Evolutionary conservation across 1,140 invertebrate species (phyloP).

Genomic region (Heterodera schachtii): DNA sequence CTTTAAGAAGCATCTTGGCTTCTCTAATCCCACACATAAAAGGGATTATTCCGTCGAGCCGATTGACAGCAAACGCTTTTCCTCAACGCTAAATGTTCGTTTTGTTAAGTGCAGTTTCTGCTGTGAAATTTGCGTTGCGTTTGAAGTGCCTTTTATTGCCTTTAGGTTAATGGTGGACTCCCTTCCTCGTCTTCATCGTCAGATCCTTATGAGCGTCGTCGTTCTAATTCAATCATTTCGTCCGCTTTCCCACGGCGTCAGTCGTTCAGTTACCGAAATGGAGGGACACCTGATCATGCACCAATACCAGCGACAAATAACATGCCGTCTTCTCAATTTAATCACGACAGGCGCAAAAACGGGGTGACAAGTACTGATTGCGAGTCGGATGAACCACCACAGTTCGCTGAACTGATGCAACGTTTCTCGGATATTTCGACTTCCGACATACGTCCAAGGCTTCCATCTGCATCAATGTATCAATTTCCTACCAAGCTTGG

Average conservation of each 20-base stretch:
- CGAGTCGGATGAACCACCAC: background rate
- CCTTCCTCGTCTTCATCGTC: conserved; percentile 7
- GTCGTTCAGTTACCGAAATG: background rate
- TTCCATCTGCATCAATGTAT: background rate
- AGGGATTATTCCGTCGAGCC: conserved; percentile 26
- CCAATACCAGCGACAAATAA: background rate
- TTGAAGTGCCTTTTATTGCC: background rate
- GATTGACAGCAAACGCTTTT: conserved; percentile 9
- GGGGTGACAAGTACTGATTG: background rate
- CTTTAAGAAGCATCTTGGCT: conserved; percentile 33
- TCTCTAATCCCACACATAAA: conserved; percentile 6
- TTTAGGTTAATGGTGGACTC: conserved; percentile 17
- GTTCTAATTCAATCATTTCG: conserved; percentile 2
- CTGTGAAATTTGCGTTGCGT: background rate
- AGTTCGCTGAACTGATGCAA: background rate
- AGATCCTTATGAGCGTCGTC: background rate
- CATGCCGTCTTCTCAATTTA: background rate
- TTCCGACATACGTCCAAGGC: background rate
- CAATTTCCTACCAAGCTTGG: background rate
- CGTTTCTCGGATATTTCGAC: conserved; percentile 8
- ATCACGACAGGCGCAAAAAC: background rate
- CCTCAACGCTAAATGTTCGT: conserved; percentile 27
- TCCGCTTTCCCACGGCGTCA: background rate
- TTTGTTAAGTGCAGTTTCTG: background rate
- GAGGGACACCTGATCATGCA: background rate